phyloP scores from a whole-genome alignment of 2,888 invertebrate species.

The Pherbina coryleti region DNA sequence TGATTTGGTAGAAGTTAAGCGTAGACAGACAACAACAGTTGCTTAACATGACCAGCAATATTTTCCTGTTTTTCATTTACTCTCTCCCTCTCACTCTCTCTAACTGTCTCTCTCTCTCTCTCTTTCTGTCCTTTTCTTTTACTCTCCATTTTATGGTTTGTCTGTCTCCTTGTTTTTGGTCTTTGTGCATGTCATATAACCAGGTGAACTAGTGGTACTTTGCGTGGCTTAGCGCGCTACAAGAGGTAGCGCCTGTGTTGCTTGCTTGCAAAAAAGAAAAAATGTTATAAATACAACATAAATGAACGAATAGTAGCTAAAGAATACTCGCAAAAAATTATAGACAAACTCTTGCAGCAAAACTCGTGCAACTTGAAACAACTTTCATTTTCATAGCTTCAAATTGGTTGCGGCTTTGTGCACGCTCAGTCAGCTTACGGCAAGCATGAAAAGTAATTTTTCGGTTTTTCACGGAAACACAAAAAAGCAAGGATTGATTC shows the following conservation, averaged over 20 bases:
- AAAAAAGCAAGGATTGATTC: too few relatives aligned
- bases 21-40: not conserved
- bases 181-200: constrained; percentile 45
- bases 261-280: constrained; percentile 3
- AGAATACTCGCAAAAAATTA: constrained; percentile 21
- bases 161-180: not conserved
- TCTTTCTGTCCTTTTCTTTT: not conserved
- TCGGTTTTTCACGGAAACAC: too few relatives aligned
- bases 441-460: too few relatives aligned
- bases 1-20: not conserved
- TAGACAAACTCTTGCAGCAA: constrained; percentile 55
- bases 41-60: constrained; percentile 12
- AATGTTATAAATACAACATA: not conserved
- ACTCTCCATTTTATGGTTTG: too few relatives aligned
- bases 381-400: constrained; percentile 58
- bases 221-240: not conserved
- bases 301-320: not conserved
- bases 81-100: not conserved
- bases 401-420: not conserved
- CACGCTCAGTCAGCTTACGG: too few relatives aligned
- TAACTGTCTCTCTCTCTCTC: not conserved
- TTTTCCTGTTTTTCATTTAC: constrained; percentile 17
- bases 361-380: constrained; percentile 43
- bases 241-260: not conserved
- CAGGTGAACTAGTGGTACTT: constrained; percentile 57